phyloP scores from a whole-genome alignment of 2,113 vertebrate genomes.

The Gopherus flavomarginatus region DNA sequence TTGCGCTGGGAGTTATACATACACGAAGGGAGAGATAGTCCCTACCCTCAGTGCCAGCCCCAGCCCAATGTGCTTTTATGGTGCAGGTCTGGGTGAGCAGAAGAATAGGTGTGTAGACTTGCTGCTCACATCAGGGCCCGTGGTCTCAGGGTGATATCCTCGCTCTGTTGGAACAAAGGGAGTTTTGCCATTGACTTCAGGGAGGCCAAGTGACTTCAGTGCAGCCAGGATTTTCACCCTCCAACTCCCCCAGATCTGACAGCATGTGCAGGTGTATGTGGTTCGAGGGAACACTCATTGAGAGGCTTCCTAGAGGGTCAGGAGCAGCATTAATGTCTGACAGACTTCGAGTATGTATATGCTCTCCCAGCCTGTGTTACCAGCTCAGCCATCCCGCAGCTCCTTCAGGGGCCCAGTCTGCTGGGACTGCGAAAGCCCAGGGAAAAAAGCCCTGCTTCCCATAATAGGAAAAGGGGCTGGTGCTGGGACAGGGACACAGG shows the following conservation, averaged over 20 bases:
- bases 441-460: background rate
- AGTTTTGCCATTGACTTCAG: background rate
- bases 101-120: background rate
- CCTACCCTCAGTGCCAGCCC: fast-evolving
- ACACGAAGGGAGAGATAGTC: too few species aligned
- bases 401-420: background rate
- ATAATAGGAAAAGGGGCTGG: background rate
- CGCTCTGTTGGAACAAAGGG: too few species aligned
- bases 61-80: fast-evolving
- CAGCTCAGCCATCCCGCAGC: background rate
- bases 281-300: background rate
- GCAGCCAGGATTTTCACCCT: background rate
- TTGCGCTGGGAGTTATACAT: too few species aligned
- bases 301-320: background rate
- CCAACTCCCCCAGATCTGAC: background rate
- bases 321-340: background rate
- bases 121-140: background rate
- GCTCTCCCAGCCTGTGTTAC: background rate
- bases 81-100: background rate
- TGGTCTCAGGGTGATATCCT: background rate
- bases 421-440: background rate
- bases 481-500: background rate
- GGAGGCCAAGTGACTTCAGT: background rate
- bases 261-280: background rate
- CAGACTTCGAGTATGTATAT: background rate